These are phyloP conservation scores for Gortyna flavago DNA, from an alignment of 2,888 invertebrate genomes.

Conservation along the genomic window DNA sequence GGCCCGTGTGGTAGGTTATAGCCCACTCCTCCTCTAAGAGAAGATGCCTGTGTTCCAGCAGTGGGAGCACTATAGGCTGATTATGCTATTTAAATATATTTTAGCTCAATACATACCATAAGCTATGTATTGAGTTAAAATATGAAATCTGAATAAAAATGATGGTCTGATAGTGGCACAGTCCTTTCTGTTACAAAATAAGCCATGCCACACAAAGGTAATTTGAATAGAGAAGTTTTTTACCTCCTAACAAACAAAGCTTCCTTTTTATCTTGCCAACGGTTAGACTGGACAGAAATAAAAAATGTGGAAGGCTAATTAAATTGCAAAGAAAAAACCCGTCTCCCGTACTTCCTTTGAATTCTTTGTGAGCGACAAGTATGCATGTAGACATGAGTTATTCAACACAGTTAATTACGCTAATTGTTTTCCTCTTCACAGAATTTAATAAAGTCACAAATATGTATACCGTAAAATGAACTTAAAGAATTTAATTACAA, in stretches of 20 bases:
- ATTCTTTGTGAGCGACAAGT: slow-evolving; percentile 9
- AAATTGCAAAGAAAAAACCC: slow-evolving; percentile 41
- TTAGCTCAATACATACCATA: neutral
- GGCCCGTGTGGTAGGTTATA: neutral
- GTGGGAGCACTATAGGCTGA: too few relatives aligned
- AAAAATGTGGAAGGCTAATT: slow-evolving; percentile 39
- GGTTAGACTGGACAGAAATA: slow-evolving; percentile 20
- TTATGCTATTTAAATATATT: neutral
- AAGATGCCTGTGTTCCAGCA: neutral
- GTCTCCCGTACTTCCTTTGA: slow-evolving; percentile 14
- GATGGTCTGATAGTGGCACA: neutral
- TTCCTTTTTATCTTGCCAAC: slow-evolving; percentile 27
- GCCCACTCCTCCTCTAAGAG: neutral
- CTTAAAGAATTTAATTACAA: slow-evolving; percentile 58
- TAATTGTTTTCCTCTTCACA: slow-evolving; percentile 31
- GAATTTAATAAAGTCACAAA: slow-evolving; percentile 43
- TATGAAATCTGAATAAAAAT: neutral
- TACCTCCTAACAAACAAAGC: slow-evolving; percentile 22
- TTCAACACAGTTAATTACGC: slow-evolving; percentile 8
- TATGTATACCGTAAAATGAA: slow-evolving; percentile 30
- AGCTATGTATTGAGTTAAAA: neutral
- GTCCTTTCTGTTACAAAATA: slow-evolving; percentile 17
- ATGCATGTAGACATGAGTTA: neutral
- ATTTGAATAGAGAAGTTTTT: slow-evolving; percentile 15
- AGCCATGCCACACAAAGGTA: neutral